A percentile compares a stretch with the other conserved stretches of the same genome.
phyloP scores from a whole-genome alignment of 2,888 invertebrate genomes.

The Stictocephala bisonia region DNA sequence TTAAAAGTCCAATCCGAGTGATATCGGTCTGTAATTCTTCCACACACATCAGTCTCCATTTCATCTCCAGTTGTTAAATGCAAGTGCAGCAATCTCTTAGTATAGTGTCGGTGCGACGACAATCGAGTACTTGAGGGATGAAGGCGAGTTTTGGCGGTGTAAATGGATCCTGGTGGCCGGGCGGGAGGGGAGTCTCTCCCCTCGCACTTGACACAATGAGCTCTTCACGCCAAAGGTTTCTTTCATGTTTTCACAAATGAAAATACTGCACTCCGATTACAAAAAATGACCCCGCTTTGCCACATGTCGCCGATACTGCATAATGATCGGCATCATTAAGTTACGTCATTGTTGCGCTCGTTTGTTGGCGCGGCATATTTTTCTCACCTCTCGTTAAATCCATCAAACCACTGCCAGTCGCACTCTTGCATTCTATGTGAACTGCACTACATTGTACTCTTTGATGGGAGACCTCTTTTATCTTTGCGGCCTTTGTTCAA shows the following conservation, averaged over 20 bases:
- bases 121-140: constrained; percentile 14
- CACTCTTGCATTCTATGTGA: too few species aligned
- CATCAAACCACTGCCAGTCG: too few species aligned
- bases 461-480: too few species aligned
- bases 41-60: constrained; percentile 21
- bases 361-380: too few species aligned
- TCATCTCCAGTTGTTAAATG: constrained; percentile 1
- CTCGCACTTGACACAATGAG: constrained; percentile 48
- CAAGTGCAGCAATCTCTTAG: constrained; percentile 34
- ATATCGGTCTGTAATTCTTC: constrained; percentile 32
- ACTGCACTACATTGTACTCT: too few species aligned
- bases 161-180: constrained; percentile 20
- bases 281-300: constrained; percentile 20
- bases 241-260: constrained; percentile 51
- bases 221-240: constrained; percentile 49
- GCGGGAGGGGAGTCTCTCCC: constrained; percentile 17
- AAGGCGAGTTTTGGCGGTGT: neutral
- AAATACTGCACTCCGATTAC: constrained; percentile 48
- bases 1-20: neutral
- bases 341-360: too few species aligned
- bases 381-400: too few species aligned
- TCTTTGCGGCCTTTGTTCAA: too few species aligned
- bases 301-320: constrained; percentile 42
- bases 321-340: too few species aligned
- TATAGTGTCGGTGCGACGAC: neutral